Percentiles rank a stretch among this genome's conserved stretches.
These are phyloP conservation scores for Thinocorus orbignyianus DNA, from an alignment of 2,113 vertebrate genomes.

Conservation along the genomic window DNA sequence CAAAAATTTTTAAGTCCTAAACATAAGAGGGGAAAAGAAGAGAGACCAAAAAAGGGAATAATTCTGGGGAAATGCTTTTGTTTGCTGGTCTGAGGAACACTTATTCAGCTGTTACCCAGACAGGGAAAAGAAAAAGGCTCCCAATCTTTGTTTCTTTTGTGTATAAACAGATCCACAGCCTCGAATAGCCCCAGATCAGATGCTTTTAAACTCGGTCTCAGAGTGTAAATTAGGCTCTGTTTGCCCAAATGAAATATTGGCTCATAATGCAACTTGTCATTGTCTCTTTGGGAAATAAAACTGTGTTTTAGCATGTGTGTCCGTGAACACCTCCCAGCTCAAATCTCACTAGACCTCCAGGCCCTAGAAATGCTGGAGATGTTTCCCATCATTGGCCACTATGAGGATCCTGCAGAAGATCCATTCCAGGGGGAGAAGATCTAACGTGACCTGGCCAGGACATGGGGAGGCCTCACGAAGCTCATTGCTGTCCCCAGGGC, in stretches of 20 bases:
- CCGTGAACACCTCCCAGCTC: neutral
- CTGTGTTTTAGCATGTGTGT: neutral
- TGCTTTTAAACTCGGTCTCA: neutral
- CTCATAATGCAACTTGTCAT: neutral
- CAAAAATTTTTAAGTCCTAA: neutral
- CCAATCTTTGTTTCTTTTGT: neutral
- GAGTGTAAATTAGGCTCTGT: neutral
- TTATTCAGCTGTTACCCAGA: neutral
- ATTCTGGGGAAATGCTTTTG: neutral
- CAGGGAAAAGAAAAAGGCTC: neutral
- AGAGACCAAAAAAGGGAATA: neutral
- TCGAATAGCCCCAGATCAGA: neutral
- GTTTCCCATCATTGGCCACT: neutral
- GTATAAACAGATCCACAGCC: neutral
- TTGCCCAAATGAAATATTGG: neutral
- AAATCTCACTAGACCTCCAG: neutral
- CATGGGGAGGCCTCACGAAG: neutral
- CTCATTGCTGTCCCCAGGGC: neutral
- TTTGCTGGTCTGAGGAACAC: neutral
- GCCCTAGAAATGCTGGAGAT: neutral
- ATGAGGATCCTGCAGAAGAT: neutral
- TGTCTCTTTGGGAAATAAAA: neutral
- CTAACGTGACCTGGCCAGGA: neutral
- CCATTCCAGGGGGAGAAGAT: fast-evolving
- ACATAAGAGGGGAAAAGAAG: neutral